Evolutionary conservation across 2,113 vertebrate species (phyloP), one percentile per base, ranked within the genome.

Genomic region (Microcebus murinus): DNA sequence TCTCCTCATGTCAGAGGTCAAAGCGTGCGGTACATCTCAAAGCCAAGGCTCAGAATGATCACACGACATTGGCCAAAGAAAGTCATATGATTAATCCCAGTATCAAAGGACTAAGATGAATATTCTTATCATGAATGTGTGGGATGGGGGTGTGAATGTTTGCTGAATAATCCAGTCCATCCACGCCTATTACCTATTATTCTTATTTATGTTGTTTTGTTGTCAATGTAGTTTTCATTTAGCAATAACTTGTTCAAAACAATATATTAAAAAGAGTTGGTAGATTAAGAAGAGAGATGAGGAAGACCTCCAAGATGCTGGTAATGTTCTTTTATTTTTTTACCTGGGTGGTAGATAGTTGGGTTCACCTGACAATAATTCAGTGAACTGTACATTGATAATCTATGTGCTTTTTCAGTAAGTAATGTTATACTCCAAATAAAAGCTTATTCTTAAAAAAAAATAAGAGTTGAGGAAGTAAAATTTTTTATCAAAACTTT

Each of bases 381-480:
- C 42, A 48, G 52, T 45, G 18, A 93, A n/a, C 18, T 74, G 9
- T 57, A 73, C 73, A 59, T 36, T 88, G 17, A 61, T 42, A 23
- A 71, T 15, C 18, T 74, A 14, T 74, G 23, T 3, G 18, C 8
- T 77, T 83, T 63, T 86, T 52, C 23, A 59, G 9, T 48, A 12
- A 48, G 29, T 63, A 67, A 77, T 23, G 67, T 68, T 68, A 68
- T n/a, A 80, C 8, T 76, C 74, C 39, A 93, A 48, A 76, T 67
- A 81, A 45, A 86, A 90, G 39, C 17, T 90, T 52, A 39, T 87
- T 85, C 87, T 85, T 87, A n/a, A 48, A 80, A 85, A 45, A 85
- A 45, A 70, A 55, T 27, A 61, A 71, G 21, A 18, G 25, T 52
- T 90, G 21, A 90, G 68, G 90, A 71, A 84, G 59, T 52, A 3